Conservation (phyloP, 2,113 vertebrate genomes). For the Pollimyrus isidori region DNA sequence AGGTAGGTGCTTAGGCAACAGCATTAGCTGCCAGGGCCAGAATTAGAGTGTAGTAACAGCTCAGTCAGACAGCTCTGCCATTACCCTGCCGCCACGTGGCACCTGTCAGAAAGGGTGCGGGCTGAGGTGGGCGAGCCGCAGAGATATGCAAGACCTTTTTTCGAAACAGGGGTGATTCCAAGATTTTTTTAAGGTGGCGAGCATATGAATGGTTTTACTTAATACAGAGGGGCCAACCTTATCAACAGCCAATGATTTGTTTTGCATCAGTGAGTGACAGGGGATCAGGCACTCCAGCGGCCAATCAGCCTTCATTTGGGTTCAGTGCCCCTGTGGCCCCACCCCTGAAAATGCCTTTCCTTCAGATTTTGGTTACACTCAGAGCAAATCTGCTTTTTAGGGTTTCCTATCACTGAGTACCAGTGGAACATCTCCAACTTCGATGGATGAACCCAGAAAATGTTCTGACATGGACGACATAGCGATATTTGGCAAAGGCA, state of each 20-base stretch:
- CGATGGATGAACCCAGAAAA: background rate
- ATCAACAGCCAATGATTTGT: background rate
- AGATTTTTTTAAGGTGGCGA: background rate
- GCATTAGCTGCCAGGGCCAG: background rate
- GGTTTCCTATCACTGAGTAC: background rate
- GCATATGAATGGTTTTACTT: background rate
- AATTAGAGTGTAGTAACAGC: background rate
- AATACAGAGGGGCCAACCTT: background rate
- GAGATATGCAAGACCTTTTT: background rate
- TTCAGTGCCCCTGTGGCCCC: background rate
- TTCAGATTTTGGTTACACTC: background rate
- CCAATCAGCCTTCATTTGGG: background rate
- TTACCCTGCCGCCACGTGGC: background rate
- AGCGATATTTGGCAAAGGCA: background rate
- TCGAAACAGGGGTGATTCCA: background rate
- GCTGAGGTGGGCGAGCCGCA: background rate
- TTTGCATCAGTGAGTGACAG: background rate
- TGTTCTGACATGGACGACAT: background rate
- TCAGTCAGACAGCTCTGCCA: background rate
- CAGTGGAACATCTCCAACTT: background rate
- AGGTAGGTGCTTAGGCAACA: conserved; percentile 8
- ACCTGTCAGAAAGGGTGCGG: background rate
- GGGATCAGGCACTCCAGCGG: background rate
- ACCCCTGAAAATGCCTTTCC: background rate
- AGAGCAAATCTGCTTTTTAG: background rate